A percentile compares a stretch with the other conserved stretches of the same genome.
Conservation (phyloP, 1,140 invertebrate species). For the Brachystomella parvula region DNA sequence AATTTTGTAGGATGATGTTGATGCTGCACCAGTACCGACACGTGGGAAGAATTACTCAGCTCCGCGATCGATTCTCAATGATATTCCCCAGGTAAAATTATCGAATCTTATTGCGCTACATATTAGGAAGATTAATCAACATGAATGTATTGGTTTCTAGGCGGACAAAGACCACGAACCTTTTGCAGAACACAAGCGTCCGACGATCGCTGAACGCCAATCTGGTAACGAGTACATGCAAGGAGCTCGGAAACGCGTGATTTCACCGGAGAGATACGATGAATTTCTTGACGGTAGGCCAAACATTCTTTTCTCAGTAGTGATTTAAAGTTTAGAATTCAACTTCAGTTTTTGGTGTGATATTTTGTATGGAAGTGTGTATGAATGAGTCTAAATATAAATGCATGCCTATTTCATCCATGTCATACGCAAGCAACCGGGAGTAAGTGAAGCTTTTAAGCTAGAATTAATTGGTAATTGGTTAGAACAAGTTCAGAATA, state of each 20-base stretch:
- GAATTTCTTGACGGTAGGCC: constrained; percentile 92
- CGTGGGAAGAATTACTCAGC: constrained; percentile 67
- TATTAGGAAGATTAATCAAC: not conserved
- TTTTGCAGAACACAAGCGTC: constrained; percentile 81
- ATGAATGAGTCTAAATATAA: too few relatives aligned
- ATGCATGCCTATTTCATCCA: too few relatives aligned
- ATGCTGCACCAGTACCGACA: constrained; percentile 55
- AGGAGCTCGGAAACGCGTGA: constrained; percentile 75
- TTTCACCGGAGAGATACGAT: constrained; percentile 92
- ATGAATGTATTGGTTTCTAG: constrained; percentile 46
- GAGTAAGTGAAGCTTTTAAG: too few relatives aligned
- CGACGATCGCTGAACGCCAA: constrained; percentile 88
- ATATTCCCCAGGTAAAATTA: constrained; percentile 68
- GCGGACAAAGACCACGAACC: constrained; percentile 90
- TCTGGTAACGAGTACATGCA: constrained; percentile 79
- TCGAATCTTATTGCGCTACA: not conserved
- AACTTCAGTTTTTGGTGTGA: not conserved
- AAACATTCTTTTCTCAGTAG: constrained; percentile 37
- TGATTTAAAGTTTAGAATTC: constrained; percentile 20
- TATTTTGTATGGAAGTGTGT: not conserved
- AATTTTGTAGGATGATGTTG: constrained; percentile 67
- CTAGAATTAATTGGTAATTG: not conserved
- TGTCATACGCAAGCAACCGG: too few relatives aligned
- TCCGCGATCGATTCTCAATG: constrained; percentile 78
- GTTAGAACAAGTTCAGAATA: constrained; percentile 5